phyloP scores from a whole-genome alignment of 2,113 vertebrate genomes.

The Ictalurus furcatus region DNA sequence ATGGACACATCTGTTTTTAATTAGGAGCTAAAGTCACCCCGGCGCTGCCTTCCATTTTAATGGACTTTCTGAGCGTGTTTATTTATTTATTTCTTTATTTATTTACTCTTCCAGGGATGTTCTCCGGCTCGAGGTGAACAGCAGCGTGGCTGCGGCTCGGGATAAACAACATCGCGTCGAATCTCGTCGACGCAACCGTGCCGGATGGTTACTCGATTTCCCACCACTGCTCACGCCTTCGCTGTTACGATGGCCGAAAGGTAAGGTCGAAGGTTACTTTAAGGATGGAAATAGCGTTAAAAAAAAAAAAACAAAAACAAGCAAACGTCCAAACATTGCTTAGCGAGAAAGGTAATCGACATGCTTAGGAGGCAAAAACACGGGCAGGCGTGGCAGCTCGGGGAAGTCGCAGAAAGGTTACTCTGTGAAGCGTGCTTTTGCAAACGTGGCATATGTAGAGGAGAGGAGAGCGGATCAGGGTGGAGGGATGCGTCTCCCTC shows the following conservation, averaged over 20 bases:
- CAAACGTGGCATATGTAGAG: conserved; percentile 59
- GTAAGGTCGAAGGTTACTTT: conserved; percentile 27
- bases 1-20: conserved; percentile 85
- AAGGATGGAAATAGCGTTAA: background rate
- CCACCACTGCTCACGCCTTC: background rate
- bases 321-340: background rate
- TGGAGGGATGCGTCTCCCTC: conserved; percentile 35
- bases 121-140: background rate
- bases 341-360: background rate
- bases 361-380: background rate
- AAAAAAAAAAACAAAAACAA: background rate
- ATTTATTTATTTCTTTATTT: conserved; percentile 59
- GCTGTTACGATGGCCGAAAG: background rate
- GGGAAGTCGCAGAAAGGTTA: conserved; percentile 51
- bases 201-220: background rate
- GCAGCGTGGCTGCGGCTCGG: background rate
- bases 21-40: conserved; percentile 81
- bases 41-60: conserved; percentile 78
- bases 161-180: background rate
- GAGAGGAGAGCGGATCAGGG: conserved; percentile 25
- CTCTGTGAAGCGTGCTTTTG: conserved; percentile 50
- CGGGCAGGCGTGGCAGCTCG: background rate
- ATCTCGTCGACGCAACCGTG: background rate
- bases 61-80: conserved; percentile 63
- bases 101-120: conserved; percentile 60